Evolutionary conservation across 2,888 invertebrate species (phyloP).

Genomic region (Tricholauxania praeusta): DNA sequence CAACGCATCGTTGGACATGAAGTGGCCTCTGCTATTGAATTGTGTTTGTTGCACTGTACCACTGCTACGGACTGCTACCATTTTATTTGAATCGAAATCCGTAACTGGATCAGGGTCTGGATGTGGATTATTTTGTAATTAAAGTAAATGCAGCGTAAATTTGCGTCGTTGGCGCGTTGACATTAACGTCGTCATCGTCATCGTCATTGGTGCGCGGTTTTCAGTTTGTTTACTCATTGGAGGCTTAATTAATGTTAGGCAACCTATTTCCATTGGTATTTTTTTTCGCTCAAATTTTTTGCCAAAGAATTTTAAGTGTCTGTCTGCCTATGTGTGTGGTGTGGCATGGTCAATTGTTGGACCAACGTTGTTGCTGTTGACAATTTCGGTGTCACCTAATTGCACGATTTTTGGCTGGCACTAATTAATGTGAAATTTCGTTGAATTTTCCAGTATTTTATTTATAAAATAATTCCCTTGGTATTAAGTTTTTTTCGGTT

Average conservation of each 20-base stretch:
- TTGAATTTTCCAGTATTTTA: too few species aligned
- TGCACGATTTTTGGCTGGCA: slow-evolving; percentile 20
- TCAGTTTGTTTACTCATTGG: slow-evolving; percentile 20
- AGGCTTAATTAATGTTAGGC: slow-evolving; percentile 48
- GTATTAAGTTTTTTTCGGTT: too few species aligned
- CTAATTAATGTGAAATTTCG: slow-evolving; percentile 34
- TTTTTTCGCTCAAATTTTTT: too few species aligned
- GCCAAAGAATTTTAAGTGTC: too few species aligned
- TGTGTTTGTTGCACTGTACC: too few species aligned
- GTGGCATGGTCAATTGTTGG: too few species aligned
- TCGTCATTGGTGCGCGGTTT: slow-evolving; percentile 26
- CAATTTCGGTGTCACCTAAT: slow-evolving; percentile 27
- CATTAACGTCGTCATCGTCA: slow-evolving; percentile 5
- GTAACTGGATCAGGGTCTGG: background rate
- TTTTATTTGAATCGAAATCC: too few species aligned
- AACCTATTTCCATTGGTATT: slow-evolving; percentile 45
- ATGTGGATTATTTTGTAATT: slow-evolving; percentile 32
- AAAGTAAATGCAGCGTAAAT: slow-evolving; percentile 25
- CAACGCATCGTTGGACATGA: background rate
- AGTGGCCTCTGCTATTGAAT: background rate
- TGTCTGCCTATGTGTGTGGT: too few species aligned
- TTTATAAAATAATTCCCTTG: too few species aligned
- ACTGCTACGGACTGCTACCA: too few species aligned
- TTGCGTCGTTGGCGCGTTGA: slow-evolving; percentile 2
- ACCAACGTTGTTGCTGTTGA: too few species aligned